A percentile compares a stretch with the other conserved stretches of the same genome.
Evolutionary conservation across 2,888 invertebrate species (phyloP).

Genomic region (Caenorhabditis drosophilae): DNA sequence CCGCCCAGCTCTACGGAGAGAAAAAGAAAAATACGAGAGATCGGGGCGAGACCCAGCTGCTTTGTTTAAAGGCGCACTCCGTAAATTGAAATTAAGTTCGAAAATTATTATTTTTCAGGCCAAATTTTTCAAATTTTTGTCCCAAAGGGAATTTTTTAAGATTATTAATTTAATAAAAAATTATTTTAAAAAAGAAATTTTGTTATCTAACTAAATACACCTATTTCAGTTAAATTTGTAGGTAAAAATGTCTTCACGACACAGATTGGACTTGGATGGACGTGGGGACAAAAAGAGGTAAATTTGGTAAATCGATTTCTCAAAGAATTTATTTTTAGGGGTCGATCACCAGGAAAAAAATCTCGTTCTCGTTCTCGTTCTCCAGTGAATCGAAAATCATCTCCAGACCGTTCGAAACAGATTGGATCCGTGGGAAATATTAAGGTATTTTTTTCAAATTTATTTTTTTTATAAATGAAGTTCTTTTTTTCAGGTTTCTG

Average conservation of each 20-base stretch:
- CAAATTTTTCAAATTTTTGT: slow-evolving; percentile 5
- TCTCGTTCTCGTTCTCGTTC: slow-evolving; percentile 27
- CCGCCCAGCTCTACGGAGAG: slow-evolving; percentile 35
- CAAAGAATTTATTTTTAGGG: too few relatives aligned
- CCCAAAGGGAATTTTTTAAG: neutral
- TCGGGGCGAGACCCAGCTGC: slow-evolving; percentile 28
- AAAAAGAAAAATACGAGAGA: slow-evolving; percentile 15
- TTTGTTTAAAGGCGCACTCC: slow-evolving; percentile 25
- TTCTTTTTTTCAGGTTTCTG: too few relatives aligned
- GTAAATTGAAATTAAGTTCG: slow-evolving; percentile 14
- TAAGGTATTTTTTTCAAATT: too few relatives aligned
- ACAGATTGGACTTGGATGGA: slow-evolving; percentile 54
- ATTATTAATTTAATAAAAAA: neutral
- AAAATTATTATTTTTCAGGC: slow-evolving; percentile 2
- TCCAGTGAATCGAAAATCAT: slow-evolving; percentile 15
- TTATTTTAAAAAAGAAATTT: too few relatives aligned
- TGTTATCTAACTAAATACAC: too few relatives aligned
- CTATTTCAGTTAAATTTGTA: neutral
- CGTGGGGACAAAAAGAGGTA: slow-evolving; percentile 40
- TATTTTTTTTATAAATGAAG: too few relatives aligned
- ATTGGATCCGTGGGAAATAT: slow-evolving; percentile 34
- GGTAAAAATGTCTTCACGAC: slow-evolving; percentile 50
- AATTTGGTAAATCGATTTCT: too few relatives aligned
- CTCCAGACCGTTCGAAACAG: slow-evolving; percentile 22
- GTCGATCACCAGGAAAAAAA: slow-evolving; percentile 10